A percentile compares a stretch with the other conserved stretches of the same genome.
These are phyloP conservation scores for Euphysa ruthae DNA, from an alignment of 30 jellyfish, hydroid and myxozoan genomes.

Conservation along the genomic window DNA sequence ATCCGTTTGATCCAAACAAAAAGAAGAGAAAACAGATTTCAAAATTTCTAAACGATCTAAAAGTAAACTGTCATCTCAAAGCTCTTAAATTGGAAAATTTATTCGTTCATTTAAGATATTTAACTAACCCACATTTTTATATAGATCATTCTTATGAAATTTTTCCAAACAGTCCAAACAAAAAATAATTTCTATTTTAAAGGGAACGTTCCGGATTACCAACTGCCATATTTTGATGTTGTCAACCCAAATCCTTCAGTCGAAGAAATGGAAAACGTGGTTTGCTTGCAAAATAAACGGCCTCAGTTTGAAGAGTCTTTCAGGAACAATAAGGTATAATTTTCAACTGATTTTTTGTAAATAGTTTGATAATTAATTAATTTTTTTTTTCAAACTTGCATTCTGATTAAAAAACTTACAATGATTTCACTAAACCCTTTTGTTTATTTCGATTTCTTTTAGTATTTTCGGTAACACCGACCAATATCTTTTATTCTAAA, in stretches of 20 bases:
- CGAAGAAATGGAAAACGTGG: constrained; percentile 74
- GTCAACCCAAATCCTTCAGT: constrained; percentile 81
- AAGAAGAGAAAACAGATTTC: too few species aligned
- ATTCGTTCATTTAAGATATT: too few species aligned
- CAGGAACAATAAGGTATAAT: constrained; percentile 58
- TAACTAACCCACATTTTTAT: too few species aligned
- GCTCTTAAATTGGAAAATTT: too few species aligned
- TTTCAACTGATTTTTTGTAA: background rate
- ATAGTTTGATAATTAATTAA: background rate
- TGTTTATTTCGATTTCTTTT: background rate
- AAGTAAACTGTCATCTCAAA: too few species aligned
- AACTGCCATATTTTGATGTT: constrained; percentile 84
- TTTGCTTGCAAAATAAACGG: constrained; percentile 71
- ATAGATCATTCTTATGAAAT: too few species aligned
- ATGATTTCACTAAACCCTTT: background rate
- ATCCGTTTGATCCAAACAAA: too few species aligned
- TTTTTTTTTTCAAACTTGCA: background rate
- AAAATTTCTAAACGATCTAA: too few species aligned
- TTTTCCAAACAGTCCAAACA: too few species aligned
- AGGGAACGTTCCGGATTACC: constrained; percentile 39
- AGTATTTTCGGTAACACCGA: background rate
- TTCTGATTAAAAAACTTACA: too few species aligned
- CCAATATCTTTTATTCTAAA: too few species aligned
- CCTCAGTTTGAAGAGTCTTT: constrained; percentile 65
- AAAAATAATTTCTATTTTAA: too few species aligned